Percentiles rank a stretch among this genome's conserved stretches.
Evolutionary conservation across 1,140 invertebrate species (phyloP).

Genomic region (Dendrolimus punctatus): DNA sequence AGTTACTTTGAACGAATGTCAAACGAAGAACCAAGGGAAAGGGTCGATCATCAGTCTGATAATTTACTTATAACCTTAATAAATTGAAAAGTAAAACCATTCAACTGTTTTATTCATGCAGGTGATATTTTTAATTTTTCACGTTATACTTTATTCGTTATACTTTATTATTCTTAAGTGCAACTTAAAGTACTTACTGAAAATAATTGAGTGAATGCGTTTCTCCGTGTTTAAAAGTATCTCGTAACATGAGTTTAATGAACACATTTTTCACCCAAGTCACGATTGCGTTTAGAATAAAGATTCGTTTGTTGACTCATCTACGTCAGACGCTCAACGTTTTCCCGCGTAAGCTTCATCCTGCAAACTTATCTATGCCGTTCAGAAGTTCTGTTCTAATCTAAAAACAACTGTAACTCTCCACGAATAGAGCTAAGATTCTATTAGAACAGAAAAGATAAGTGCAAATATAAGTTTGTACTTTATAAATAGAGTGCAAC

Average conservation of each 20-base stretch:
- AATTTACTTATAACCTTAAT: too few relatives aligned
- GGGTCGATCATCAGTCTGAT: too few relatives aligned
- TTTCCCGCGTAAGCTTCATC: slow-evolving; percentile 41
- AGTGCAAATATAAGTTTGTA: slow-evolving; percentile 23
- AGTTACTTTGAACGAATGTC: too few relatives aligned
- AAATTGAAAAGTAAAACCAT: too few relatives aligned
- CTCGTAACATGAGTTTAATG: background rate
- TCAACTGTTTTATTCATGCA: too few relatives aligned
- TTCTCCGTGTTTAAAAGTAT: too few relatives aligned
- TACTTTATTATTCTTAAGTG: too few relatives aligned
- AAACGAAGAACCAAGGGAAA: too few relatives aligned
- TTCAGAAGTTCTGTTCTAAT: slow-evolving; percentile 2
- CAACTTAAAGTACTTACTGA: too few relatives aligned
- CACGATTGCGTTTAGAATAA: slow-evolving; percentile 39
- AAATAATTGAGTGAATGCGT: too few relatives aligned
- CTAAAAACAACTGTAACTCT: slow-evolving; percentile 14
- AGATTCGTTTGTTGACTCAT: slow-evolving; percentile 45
- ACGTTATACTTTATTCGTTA: too few relatives aligned
- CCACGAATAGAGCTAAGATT: slow-evolving; percentile 19
- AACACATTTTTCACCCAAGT: slow-evolving; percentile 31
- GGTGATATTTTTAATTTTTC: too few relatives aligned
- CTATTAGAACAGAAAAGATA: slow-evolving; percentile 7
- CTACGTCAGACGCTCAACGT: slow-evolving; percentile 41
- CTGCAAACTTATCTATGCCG: slow-evolving; percentile 5
- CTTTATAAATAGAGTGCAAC: slow-evolving; percentile 57